Conservation (phyloP, 2,888 invertebrate species). For the Leptopilina syphax region DNA sequence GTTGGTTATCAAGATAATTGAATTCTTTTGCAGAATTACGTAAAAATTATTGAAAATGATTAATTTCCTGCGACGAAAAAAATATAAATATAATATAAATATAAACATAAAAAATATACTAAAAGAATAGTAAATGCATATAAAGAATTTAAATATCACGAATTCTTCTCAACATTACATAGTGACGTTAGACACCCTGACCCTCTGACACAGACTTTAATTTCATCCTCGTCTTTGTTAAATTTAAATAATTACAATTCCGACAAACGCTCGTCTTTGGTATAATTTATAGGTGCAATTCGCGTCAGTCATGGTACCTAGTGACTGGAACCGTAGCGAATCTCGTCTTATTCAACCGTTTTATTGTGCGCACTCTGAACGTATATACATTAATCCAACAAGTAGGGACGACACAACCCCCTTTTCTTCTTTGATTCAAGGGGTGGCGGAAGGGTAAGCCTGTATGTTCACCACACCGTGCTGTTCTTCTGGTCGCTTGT, state of each 20-base stretch:
- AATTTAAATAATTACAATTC: constrained; percentile 76
- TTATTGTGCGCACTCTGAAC: neutral
- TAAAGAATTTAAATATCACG: neutral
- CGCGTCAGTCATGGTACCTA: constrained; percentile 64
- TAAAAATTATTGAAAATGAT: no score
- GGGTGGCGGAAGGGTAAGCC: constrained; percentile 51
- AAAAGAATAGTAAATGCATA: no score
- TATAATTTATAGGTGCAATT: constrained; percentile 75
- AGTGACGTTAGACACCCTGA: neutral
- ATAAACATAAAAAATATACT: no score
- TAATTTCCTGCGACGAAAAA: no score
- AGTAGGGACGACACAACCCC: constrained; percentile 51
- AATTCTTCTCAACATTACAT: neutral
- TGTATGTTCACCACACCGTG: constrained; percentile 50
- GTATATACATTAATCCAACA: constrained; percentile 46
- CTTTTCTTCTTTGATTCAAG: constrained; percentile 49
- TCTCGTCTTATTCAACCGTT: constrained; percentile 59
- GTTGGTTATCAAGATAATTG: no score
- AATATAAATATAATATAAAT: no score
- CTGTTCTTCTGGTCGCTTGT: constrained; percentile 59
- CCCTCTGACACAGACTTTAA: constrained; percentile 38
- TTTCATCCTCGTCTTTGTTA: constrained; percentile 58
- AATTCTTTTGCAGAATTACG: no score
- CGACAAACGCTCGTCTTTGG: constrained; percentile 69
- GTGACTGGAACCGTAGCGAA: constrained; percentile 68